Conservation (phyloP, 2,888 invertebrate genomes). For the Entomobrya proxima region DNA sequence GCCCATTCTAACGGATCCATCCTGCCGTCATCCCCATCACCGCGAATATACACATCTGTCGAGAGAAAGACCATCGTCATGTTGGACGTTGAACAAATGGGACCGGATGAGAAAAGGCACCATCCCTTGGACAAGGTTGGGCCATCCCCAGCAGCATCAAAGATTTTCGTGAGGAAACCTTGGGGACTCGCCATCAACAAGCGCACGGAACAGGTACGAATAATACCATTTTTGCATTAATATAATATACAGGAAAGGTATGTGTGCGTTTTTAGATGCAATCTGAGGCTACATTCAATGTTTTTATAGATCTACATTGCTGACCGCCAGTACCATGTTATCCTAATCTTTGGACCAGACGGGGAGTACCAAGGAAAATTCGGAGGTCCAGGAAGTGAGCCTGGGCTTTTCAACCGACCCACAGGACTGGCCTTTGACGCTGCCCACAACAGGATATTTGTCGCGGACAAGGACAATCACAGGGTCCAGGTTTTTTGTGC, state of each 20-base stretch:
- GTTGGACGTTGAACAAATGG: background rate
- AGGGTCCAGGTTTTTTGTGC: slow-evolving; percentile 89
- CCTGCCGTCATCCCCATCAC: too few relatives aligned
- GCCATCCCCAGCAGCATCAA: background rate
- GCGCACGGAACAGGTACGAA: slow-evolving; percentile 46
- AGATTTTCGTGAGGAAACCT: slow-evolving; percentile 40
- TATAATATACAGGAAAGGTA: too few relatives aligned
- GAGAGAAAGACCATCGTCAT: background rate
- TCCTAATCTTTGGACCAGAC: slow-evolving; percentile 58
- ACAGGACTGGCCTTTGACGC: slow-evolving; percentile 67
- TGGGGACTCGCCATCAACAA: slow-evolving; percentile 56
- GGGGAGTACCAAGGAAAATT: slow-evolving; percentile 48
- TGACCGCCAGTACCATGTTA: slow-evolving; percentile 59
- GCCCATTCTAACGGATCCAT: too few relatives aligned
- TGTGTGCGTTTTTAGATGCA: too few relatives aligned
- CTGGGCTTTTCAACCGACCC: slow-evolving; percentile 59
- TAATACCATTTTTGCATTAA: background rate
- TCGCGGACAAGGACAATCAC: slow-evolving; percentile 99
- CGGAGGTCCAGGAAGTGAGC: slow-evolving; percentile 35
- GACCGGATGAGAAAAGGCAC: background rate
- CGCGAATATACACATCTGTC: background rate
- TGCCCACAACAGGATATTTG: slow-evolving; percentile 84
- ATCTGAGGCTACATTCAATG: background rate
- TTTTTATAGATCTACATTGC: slow-evolving; percentile 64
- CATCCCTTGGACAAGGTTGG: slow-evolving; percentile 20